These are phyloP conservation scores for Dynastes hyllus DNA, from an alignment of 2,888 invertebrate genomes.

Conservation along the genomic window DNA sequence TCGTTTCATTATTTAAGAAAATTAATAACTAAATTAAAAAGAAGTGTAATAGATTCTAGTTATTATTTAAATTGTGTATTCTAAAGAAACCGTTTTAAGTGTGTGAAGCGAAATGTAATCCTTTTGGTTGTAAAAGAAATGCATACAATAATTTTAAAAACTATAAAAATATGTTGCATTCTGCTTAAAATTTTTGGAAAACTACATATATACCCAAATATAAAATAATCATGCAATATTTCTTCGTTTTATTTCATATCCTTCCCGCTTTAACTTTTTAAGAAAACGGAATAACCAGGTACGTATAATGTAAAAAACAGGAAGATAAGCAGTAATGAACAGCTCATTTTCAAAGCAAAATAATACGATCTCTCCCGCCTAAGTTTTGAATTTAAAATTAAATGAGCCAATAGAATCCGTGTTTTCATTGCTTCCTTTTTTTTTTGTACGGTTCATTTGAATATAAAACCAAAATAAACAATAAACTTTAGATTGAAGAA, in stretches of 20 bases:
- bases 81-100: background rate
- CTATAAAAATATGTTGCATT: background rate
- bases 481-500: too few relatives aligned
- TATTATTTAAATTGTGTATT: background rate
- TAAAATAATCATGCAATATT: background rate
- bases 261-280: too few relatives aligned
- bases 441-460: too few relatives aligned
- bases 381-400: too few relatives aligned
- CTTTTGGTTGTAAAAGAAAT: background rate
- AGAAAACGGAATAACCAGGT: too few relatives aligned
- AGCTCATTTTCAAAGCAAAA: too few relatives aligned
- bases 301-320: too few relatives aligned
- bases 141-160: background rate
- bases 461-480: too few relatives aligned
- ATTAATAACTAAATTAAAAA: background rate
- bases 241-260: conserved; percentile 2
- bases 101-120: background rate
- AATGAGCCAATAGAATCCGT: too few relatives aligned
- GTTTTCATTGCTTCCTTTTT: too few relatives aligned
- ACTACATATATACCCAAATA: conserved; percentile 9
- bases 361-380: too few relatives aligned
- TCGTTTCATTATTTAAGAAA: background rate
- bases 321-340: too few relatives aligned
- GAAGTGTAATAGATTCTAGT: background rate
- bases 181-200: conserved; percentile 17